phyloP scores from a whole-genome alignment of 2,888 invertebrate species.

The Hirtodrosophila confusa region DNA sequence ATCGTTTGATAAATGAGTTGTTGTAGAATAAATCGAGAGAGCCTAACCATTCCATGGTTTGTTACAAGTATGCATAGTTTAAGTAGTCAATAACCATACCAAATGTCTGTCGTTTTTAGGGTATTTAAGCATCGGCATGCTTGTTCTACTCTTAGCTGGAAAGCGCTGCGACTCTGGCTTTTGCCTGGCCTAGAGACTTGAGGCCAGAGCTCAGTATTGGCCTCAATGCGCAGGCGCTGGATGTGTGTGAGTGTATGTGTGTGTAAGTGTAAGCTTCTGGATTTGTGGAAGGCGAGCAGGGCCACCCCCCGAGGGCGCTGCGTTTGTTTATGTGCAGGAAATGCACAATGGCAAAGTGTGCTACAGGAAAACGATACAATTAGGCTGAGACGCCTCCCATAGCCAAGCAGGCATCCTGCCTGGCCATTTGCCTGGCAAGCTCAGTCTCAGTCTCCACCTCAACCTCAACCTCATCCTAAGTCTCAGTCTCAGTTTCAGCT shows the following conservation, averaged over 20 bases:
- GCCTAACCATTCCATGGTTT: too few relatives aligned
- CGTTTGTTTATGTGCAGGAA: slow-evolving; percentile 73
- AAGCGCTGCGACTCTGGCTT: slow-evolving; percentile 12
- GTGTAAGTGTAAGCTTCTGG: slow-evolving; percentile 5
- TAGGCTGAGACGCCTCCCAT: slow-evolving; percentile 53
- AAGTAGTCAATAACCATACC: too few relatives aligned
- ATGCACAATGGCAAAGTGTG: slow-evolving; percentile 68
- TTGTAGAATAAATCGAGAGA: too few relatives aligned
- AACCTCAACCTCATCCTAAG: slow-evolving; percentile 24
- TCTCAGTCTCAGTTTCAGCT: slow-evolving; percentile 2
- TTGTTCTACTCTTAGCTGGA: slow-evolving; percentile 20
- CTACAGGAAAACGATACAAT: slow-evolving; percentile 70
- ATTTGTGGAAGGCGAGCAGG: slow-evolving; percentile 26
- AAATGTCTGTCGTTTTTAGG: too few relatives aligned
- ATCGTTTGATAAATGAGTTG: too few relatives aligned
- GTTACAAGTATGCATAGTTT: too few relatives aligned
- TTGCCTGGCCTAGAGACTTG: slow-evolving; percentile 29
- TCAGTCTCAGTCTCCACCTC: slow-evolving; percentile 1
- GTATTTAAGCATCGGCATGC: too few relatives aligned
- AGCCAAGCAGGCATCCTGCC: slow-evolving; percentile 4
- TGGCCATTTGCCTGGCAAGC: slow-evolving; percentile 58
- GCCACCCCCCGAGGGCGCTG: slow-evolving; percentile 17
- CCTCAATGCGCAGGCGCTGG: slow-evolving; percentile 51
- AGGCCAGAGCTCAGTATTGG: background rate
- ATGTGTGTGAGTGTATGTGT: slow-evolving; percentile 11